phyloP scores from a whole-genome alignment of 2,797 vertebrate genomes.

The Dendrocincla fuliginosa region DNA sequence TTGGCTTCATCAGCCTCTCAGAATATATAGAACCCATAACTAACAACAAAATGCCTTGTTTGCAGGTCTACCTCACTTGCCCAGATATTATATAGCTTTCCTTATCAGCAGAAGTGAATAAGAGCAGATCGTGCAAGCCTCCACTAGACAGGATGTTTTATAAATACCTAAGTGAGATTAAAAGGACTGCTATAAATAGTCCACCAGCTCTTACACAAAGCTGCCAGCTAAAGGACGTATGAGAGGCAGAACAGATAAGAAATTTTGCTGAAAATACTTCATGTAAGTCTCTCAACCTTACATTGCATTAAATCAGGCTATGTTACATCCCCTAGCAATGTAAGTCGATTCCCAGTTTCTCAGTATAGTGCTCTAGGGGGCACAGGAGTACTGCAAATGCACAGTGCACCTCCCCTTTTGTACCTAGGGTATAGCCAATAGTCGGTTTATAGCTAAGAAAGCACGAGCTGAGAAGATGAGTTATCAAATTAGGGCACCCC shows the following conservation, averaged over 20 bases:
- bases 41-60: not conserved
- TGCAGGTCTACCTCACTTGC: not conserved
- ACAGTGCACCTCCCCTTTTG: not conserved
- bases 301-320: not conserved
- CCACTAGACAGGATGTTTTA: conserved; percentile 25
- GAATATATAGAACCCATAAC: not conserved
- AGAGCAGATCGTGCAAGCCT: conserved; percentile 20
- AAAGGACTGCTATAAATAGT: conserved; percentile 63
- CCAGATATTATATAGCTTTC: not conserved
- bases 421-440: not conserved
- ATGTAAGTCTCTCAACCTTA: not conserved
- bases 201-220: not conserved
- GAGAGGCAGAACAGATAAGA: not conserved
- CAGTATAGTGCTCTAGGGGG: not conserved
- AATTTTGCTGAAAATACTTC: not conserved
- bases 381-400: not conserved
- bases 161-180: conserved; percentile 8
- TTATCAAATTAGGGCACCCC: not conserved
- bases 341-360: not conserved
- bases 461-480: not conserved
- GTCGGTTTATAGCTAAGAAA: not conserved
- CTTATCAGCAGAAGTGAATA: conserved; percentile 36
- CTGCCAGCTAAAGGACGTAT: not conserved
- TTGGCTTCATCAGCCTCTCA: not conserved
- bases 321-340: not conserved